Evolutionary conservation across 2,888 invertebrate species (phyloP).

Genomic region (Diploptera punctata): DNA sequence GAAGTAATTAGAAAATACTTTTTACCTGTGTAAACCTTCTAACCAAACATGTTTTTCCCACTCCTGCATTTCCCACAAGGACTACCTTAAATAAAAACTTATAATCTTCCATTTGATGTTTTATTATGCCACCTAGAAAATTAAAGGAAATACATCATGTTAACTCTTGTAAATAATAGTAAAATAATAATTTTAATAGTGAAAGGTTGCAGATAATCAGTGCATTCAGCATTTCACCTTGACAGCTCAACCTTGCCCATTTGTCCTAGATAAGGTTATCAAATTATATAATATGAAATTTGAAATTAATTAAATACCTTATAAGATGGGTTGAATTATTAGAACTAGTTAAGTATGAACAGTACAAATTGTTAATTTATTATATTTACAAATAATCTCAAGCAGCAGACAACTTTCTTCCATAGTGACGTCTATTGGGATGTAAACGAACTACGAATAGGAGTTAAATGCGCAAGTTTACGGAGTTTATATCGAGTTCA

Average conservation of each 20-base stretch:
- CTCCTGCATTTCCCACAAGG: slow-evolving; percentile 96
- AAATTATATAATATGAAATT: neutral
- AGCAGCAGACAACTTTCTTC: slow-evolving; percentile 17
- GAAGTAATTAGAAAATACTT: slow-evolving; percentile 14
- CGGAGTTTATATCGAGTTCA: neutral
- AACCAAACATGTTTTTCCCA: slow-evolving; percentile 97
- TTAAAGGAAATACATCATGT: neutral
- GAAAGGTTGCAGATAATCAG: slow-evolving; percentile 26
- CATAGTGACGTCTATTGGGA: slow-evolving; percentile 15
- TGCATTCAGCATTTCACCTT: slow-evolving; percentile 28
- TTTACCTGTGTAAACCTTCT: slow-evolving; percentile 91
- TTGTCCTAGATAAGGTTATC: neutral
- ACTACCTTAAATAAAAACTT: slow-evolving; percentile 99
- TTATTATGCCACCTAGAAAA: slow-evolving; percentile 16
- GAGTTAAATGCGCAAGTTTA: neutral
- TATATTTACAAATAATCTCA: neutral
- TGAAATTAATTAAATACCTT: neutral
- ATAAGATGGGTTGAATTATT: neutral
- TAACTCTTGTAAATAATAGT: neutral
- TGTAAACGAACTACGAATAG: neutral
- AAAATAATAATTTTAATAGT: slow-evolving; percentile 6
- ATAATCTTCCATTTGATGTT: slow-evolving; percentile 90
- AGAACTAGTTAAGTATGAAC: neutral
- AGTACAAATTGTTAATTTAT: neutral
- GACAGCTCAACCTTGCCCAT: slow-evolving; percentile 10